A percentile compares a stretch with the other conserved stretches of the same genome.
Evolutionary conservation across 2,888 invertebrate genomes (phyloP).

Genomic region (Amiota minor): DNA sequence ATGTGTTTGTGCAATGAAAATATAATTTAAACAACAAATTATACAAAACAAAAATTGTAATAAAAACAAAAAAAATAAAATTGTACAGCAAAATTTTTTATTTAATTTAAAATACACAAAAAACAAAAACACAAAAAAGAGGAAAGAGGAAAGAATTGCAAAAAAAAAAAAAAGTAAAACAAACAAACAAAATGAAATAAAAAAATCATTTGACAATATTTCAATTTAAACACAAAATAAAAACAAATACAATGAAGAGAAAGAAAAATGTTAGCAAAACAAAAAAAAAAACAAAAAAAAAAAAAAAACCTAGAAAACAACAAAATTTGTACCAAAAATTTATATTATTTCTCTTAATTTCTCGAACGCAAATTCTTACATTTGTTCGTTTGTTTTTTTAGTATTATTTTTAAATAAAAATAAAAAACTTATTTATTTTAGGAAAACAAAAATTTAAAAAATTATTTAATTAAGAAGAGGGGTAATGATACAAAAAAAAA

Average conservation of each 20-base stretch:
- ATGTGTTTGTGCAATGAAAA: conserved; percentile 35
- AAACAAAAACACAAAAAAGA: too few species aligned
- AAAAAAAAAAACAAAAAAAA: neutral
- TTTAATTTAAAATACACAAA: neutral
- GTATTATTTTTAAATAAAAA: too few species aligned
- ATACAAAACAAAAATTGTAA: conserved; percentile 31
- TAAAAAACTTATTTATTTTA: too few species aligned
- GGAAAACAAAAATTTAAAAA: too few species aligned
- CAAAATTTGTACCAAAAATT: conserved; percentile 28
- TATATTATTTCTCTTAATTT: neutral
- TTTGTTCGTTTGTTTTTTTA: too few species aligned
- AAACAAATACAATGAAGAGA: conserved; percentile 2
- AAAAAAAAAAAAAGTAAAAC: too few species aligned
- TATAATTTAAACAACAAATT: conserved; percentile 39
- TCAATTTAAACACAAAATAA: neutral
- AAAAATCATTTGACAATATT: neutral
- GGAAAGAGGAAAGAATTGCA: too few species aligned
- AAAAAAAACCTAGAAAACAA: neutral
- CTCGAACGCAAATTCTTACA: too few species aligned
- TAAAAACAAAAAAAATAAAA: neutral
- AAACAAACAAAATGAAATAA: neutral
- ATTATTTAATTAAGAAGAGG: too few species aligned
- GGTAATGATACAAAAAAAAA: too few species aligned
- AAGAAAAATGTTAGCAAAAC: neutral
- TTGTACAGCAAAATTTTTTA: neutral